A percentile compares a stretch with the other conserved stretches of the same genome.
phyloP scores from a whole-genome alignment of 2,888 invertebrate species.

The Dusona sp. region DNA sequence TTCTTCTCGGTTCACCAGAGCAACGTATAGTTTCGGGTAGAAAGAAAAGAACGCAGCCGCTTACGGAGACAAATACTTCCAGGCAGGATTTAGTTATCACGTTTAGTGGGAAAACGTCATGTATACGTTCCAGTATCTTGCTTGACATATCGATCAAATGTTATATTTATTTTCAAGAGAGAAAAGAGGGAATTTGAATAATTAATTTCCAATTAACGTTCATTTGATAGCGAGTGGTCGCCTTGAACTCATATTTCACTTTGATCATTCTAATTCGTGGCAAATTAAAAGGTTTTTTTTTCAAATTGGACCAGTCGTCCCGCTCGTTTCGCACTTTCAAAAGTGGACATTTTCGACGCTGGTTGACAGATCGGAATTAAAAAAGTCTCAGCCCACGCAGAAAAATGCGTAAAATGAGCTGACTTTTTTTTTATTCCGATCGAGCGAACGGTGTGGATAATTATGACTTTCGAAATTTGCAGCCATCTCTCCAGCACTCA shows the following conservation, averaged over 20 bases:
- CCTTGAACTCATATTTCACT: not conserved
- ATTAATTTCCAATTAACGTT: not conserved
- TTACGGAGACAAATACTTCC: not conserved
- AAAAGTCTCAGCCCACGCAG: too few relatives aligned
- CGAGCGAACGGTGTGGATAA: too few relatives aligned
- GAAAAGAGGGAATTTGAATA: not conserved
- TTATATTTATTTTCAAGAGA: not conserved
- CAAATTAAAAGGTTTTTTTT: not conserved
- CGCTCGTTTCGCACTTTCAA: too few relatives aligned
- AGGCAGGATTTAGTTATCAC: conserved; percentile 20
- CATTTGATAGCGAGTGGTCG: not conserved
- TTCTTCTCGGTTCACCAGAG: not conserved
- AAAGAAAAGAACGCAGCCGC: not conserved
- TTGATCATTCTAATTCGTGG: not conserved
- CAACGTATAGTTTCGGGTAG: not conserved
- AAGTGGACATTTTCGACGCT: too few relatives aligned
- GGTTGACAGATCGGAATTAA: too few relatives aligned
- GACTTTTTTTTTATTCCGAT: too few relatives aligned
- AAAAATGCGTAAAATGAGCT: too few relatives aligned
- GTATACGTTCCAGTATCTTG: not conserved
- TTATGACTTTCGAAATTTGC: too few relatives aligned
- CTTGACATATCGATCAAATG: not conserved
- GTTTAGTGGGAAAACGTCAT: not conserved
- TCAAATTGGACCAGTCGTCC: too few relatives aligned
- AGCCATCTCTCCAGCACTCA: too few relatives aligned